A percentile compares a stretch with the other conserved stretches of the same genome.
Conservation (phyloP, 2,113 vertebrate genomes). For the Poeciliopsis occidentalis region DNA sequence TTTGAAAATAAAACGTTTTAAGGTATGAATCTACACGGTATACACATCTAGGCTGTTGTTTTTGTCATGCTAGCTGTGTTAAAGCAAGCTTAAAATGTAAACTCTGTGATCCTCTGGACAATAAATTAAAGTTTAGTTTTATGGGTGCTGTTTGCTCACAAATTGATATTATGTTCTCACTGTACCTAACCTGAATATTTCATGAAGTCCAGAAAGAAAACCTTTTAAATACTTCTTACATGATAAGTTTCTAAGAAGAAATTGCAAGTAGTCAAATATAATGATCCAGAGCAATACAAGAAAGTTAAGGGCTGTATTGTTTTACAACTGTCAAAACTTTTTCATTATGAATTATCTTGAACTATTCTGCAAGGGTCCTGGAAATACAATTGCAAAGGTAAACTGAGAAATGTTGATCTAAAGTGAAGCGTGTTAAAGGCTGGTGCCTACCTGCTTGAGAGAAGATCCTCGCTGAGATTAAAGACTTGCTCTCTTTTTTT, state of each 20-base stretch:
- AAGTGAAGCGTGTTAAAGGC: background rate
- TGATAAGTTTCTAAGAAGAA: background rate
- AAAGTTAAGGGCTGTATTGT: background rate
- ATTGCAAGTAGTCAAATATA: background rate
- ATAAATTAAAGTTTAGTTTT: too few species aligned
- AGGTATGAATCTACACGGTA: too few species aligned
- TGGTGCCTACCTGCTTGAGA: background rate
- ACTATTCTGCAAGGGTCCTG: background rate
- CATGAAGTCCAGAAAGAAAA: background rate
- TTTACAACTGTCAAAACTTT: background rate
- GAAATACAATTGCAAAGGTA: background rate
- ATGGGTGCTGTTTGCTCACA: too few species aligned
- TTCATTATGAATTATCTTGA: background rate
- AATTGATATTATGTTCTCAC: too few species aligned
- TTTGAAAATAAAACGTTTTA: too few species aligned
- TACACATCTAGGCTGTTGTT: too few species aligned
- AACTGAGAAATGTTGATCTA: background rate
- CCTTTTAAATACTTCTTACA: background rate
- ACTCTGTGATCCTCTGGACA: too few species aligned
- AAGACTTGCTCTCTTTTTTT: conserved; percentile 14
- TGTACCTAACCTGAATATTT: too few species aligned
- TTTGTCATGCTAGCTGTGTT: too few species aligned
- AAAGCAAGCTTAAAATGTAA: too few species aligned
- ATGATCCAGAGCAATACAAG: background rate
- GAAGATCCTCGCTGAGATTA: conserved; percentile 10